Evolutionary conservation across 2,113 vertebrate species (phyloP).

Genomic region (Zapus hudsonius): DNA sequence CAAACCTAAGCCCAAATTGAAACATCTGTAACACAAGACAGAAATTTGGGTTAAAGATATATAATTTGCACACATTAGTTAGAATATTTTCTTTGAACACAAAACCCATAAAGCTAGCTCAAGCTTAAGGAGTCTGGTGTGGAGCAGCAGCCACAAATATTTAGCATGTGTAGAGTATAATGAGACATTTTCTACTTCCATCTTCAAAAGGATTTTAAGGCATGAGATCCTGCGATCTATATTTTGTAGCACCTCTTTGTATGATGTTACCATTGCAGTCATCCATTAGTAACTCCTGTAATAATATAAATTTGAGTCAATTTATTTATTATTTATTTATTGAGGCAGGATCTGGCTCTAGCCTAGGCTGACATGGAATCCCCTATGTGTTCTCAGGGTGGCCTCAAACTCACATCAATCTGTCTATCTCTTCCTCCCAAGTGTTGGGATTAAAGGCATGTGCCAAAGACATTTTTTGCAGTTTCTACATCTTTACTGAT

Average conservation of each 20-base stretch:
- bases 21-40: not conserved
- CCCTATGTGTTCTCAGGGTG: too few relatives aligned
- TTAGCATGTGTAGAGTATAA: not conserved
- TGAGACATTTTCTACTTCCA: not conserved
- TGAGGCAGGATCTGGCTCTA: too few relatives aligned
- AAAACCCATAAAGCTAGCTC: not conserved
- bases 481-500: not conserved
- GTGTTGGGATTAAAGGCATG: too few relatives aligned
- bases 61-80: not conserved
- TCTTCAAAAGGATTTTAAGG: not conserved
- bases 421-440: too few relatives aligned
- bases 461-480: not conserved
- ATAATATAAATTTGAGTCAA: too few relatives aligned
- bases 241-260: not conserved
- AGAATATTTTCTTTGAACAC: not conserved
- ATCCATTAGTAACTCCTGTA: not conserved
- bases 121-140: not conserved
- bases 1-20: not conserved
- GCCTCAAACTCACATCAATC: too few relatives aligned
- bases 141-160: not conserved
- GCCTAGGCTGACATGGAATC: too few relatives aligned
- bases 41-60: constrained; percentile 32
- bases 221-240: not conserved
- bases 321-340: too few relatives aligned
- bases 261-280: not conserved